Conservation (phyloP, 30 jellyfish, hydroid and myxozoan genomes). For the Rhopilema esculentum region DNA sequence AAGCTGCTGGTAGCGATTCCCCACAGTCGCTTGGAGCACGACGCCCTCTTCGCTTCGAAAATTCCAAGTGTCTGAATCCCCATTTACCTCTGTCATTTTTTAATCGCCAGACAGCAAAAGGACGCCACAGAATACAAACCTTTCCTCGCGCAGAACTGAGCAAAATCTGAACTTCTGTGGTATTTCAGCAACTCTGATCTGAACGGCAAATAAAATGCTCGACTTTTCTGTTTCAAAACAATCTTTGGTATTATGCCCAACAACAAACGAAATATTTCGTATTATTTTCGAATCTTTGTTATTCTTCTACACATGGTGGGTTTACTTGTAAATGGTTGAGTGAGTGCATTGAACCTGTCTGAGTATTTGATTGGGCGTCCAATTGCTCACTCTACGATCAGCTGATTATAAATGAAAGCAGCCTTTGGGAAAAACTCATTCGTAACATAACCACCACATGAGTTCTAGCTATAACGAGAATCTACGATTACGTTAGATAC, state of each 20-base stretch:
- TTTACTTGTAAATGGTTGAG: constrained; percentile 10
- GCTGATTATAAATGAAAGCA: neutral
- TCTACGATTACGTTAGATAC: too few relatives aligned
- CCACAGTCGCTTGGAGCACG: constrained; percentile 58
- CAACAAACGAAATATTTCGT: constrained; percentile 1
- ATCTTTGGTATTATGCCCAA: constrained; percentile 33
- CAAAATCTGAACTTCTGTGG: neutral
- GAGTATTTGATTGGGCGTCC: constrained; percentile 1
- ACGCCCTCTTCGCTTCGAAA: constrained; percentile 63
- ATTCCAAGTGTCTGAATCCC: constrained; percentile 63
- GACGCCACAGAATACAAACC: neutral
- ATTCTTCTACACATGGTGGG: constrained; percentile 27
- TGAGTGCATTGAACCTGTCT: neutral
- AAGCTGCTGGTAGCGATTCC: constrained; percentile 49
- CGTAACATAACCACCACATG: neutral
- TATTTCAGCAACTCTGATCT: neutral
- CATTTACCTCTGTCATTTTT: constrained; percentile 46
- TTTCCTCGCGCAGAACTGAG: neutral
- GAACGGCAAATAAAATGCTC: neutral
- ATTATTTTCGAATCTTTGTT: neutral
- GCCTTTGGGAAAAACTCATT: neutral
- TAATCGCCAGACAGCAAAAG: neutral
- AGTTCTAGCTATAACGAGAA: too few relatives aligned
- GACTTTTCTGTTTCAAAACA: neutral
- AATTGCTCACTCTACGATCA: neutral